These are phyloP conservation scores for Drosophila leontia DNA, from an alignment of 1,140 invertebrate genomes.

Conservation along the genomic window DNA sequence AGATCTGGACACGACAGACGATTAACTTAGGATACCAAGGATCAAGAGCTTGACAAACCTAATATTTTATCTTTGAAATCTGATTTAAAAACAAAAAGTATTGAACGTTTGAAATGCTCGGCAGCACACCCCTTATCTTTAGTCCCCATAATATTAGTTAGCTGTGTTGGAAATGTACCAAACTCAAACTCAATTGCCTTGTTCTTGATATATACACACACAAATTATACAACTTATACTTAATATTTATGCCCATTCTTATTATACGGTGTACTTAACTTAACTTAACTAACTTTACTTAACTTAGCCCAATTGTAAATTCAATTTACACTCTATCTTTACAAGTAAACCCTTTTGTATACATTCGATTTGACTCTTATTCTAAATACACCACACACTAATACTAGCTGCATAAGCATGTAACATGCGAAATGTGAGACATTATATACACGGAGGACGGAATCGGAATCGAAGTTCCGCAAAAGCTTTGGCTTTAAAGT, in stretches of 20 bases:
- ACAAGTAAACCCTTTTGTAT: slow-evolving; percentile 59
- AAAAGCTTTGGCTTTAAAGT: slow-evolving; percentile 62
- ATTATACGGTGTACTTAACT: slow-evolving; percentile 31
- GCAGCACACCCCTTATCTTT: slow-evolving; percentile 7
- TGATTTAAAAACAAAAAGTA: neutral
- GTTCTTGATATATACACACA: slow-evolving; percentile 65
- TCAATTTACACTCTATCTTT: slow-evolving; percentile 70
- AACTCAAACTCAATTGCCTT: slow-evolving; percentile 71
- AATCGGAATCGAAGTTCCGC: slow-evolving; percentile 4
- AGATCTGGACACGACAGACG: neutral
- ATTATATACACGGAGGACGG: slow-evolving; percentile 49
- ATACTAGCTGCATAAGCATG: slow-evolving; percentile 29
- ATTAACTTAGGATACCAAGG: neutral
- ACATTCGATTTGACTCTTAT: slow-evolving; percentile 44
- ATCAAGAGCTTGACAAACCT: neutral
- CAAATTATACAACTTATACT: slow-evolving; percentile 53
- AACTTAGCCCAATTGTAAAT: slow-evolving; percentile 66
- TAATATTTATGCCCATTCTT: slow-evolving; percentile 48
- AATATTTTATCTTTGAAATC: neutral
- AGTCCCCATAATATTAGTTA: slow-evolving; percentile 31
- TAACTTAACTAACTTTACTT: slow-evolving; percentile 8
- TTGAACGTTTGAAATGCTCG: neutral
- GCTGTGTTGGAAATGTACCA: slow-evolving; percentile 65
- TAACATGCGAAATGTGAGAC: slow-evolving; percentile 41
- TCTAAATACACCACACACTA: slow-evolving; percentile 47